Percentiles rank a stretch among this genome's conserved stretches.
Conservation (phyloP, 2,888 invertebrate genomes). For the Mystacides longicornis region DNA sequence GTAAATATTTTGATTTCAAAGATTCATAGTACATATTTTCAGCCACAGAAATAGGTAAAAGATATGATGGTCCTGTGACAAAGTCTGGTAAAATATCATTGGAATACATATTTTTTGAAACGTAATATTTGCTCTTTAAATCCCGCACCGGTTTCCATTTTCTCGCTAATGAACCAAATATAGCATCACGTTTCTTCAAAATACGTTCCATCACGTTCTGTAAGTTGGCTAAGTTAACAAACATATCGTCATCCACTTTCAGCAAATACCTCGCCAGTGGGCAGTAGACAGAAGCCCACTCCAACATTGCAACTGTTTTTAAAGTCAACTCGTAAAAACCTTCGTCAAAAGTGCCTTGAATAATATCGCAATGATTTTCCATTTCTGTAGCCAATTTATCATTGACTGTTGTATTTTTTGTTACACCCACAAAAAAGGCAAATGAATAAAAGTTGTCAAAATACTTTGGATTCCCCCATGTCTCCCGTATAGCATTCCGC, state of each 20-base stretch:
- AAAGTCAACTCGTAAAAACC: conserved; percentile 76
- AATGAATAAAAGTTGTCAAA: conserved; percentile 56
- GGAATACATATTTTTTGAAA: conserved; percentile 69
- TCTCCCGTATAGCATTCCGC: conserved; percentile 68
- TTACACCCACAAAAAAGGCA: conserved; percentile 61
- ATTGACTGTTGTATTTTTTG: conserved; percentile 41
- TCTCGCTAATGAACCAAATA: conserved; percentile 75
- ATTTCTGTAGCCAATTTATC: conserved; percentile 55
- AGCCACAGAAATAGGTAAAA: conserved; percentile 68
- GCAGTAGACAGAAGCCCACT: conserved; percentile 75
- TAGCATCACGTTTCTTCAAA: conserved; percentile 56
- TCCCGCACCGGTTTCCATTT: conserved; percentile 82
- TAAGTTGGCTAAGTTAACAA: conserved; percentile 71
- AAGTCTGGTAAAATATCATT: conserved; percentile 75
- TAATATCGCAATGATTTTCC: conserved; percentile 66
- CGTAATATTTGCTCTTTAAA: conserved; percentile 81
- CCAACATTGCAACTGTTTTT: conserved; percentile 74
- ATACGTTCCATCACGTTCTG: conserved; percentile 53
- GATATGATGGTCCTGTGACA: conserved; percentile 89
- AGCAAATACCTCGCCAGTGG: conserved; percentile 65
- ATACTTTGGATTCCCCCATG: conserved; percentile 70
- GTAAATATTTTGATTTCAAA: conserved; percentile 64
- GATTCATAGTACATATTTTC: conserved; percentile 63
- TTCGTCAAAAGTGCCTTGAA: conserved; percentile 66
- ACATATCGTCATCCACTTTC: conserved; percentile 87